A percentile compares a stretch with the other conserved stretches of the same genome.
These are phyloP conservation scores for Coenobita brevimanus DNA, from an alignment of 1,140 invertebrate genomes.

Conservation along the genomic window DNA sequence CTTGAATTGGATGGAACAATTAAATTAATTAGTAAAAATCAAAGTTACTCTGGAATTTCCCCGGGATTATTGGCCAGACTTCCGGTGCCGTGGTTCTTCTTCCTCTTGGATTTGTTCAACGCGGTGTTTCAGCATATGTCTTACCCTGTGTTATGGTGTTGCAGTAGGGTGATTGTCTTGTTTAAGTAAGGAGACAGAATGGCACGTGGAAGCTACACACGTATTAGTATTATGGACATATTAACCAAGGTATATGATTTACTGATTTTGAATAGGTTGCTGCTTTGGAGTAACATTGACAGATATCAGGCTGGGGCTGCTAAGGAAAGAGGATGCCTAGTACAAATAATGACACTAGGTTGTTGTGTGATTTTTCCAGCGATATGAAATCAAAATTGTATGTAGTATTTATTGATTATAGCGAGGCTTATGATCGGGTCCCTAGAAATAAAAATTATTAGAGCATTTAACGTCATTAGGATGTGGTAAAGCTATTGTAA, in stretches of 20 bases:
- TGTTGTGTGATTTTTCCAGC: no score
- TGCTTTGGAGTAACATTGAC: no score
- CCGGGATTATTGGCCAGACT: not conserved
- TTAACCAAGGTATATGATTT: no score
- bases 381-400: not conserved
- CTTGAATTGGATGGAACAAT: no score
- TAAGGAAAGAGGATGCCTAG: no score
- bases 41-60: no score
- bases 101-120: no score
- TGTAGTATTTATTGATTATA: constrained; percentile 13
- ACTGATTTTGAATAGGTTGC: no score
- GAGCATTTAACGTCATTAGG: not conserved
- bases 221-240: constrained; percentile 10
- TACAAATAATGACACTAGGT: no score
- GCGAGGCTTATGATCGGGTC: constrained; percentile 1
- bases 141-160: constrained; percentile 9
- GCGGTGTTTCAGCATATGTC: no score
- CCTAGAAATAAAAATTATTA: not conserved
- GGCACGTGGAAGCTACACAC: constrained; percentile 8
- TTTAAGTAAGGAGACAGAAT: constrained; percentile 12
- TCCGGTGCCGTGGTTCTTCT: constrained; percentile 19
- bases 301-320: no score
- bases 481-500: constrained; percentile 3
- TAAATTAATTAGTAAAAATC: no score
- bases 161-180: not conserved